phyloP scores from a whole-genome alignment of 2,888 invertebrate species.

The Chloroclysta siterata region DNA sequence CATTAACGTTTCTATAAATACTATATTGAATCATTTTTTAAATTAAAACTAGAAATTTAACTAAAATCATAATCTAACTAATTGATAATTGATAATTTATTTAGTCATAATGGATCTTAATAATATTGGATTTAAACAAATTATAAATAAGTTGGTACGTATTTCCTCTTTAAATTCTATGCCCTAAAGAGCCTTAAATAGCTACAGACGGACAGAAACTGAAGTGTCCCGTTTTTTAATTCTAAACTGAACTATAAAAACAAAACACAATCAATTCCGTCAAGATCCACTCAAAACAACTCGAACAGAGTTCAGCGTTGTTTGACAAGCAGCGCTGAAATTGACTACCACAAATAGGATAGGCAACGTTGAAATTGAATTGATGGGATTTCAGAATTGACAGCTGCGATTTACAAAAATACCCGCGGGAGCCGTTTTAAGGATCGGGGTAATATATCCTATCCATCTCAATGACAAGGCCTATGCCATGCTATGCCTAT shows the following conservation, averaged over 20 bases:
- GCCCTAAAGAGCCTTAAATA: too few relatives aligned
- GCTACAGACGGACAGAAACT: too few relatives aligned
- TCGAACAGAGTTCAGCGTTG: neutral
- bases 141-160: too few relatives aligned
- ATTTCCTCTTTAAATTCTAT: too few relatives aligned
- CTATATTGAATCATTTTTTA: too few relatives aligned
- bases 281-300: neutral
- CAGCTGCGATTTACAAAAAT: neutral
- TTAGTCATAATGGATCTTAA: too few relatives aligned
- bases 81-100: too few relatives aligned
- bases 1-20: too few relatives aligned
- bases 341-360: neutral
- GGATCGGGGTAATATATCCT: constrained; percentile 12
- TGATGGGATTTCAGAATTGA: neutral
- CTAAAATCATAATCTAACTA: too few relatives aligned
- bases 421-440: neutral
- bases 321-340: constrained; percentile 1
- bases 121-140: too few relatives aligned
- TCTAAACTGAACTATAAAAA: neutral
- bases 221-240: too few relatives aligned
- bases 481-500: neutral
- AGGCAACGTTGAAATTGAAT: neutral
- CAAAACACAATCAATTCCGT: neutral
- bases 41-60: too few relatives aligned
- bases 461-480: constrained; percentile 19